Evolutionary conservation across 2,888 invertebrate genomes (phyloP).

Genomic region (Cerastis leucographa): DNA sequence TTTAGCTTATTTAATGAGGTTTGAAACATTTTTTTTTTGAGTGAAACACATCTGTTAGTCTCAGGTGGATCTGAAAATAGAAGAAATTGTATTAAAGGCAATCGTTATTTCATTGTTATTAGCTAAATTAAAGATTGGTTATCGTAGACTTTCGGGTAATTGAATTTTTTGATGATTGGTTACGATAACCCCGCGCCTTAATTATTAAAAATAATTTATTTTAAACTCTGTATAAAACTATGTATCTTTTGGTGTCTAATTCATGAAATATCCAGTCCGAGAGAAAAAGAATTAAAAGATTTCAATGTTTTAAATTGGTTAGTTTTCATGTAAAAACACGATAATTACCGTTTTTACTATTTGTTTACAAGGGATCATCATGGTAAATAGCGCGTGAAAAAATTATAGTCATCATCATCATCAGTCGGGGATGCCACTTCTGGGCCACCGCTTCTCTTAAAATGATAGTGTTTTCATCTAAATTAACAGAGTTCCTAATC

Average conservation of each 20-base stretch:
- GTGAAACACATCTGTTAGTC: slow-evolving; percentile 32
- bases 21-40: slow-evolving; percentile 53
- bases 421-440: too few relatives aligned
- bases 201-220: neutral
- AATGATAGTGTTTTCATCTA: neutral
- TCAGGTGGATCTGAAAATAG: slow-evolving; percentile 41
- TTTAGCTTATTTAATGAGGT: slow-evolving; percentile 74
- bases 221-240: neutral
- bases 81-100: neutral
- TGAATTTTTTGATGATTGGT: slow-evolving; percentile 1
- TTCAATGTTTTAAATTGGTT: neutral
- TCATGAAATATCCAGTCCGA: neutral
- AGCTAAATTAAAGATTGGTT: neutral
- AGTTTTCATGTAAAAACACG: too few relatives aligned
- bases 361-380: neutral
- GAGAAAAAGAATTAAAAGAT: neutral
- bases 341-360: neutral
- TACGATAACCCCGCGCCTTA: neutral
- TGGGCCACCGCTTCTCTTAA: neutral
- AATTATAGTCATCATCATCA: too few relatives aligned
- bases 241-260: neutral
- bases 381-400: too few relatives aligned
- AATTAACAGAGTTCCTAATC: neutral
- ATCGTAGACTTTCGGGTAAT: neutral
- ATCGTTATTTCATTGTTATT: neutral